Evolutionary conservation across 2,113 vertebrate species (phyloP).

Genomic region (human): GRCh38 chr2:48444001-48444500

Average conservation of each 20-base stretch:
- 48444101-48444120: neutral
- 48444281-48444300: neutral
- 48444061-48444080: neutral
- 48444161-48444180: neutral
- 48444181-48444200: neutral
- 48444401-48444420: neutral
- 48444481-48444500: neutral
- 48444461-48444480: neutral
- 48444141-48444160: neutral
- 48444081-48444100: neutral
- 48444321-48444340: neutral
- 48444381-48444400: neutral
- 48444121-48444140: neutral
- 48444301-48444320: slow-evolving; percentile 8
- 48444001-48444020: slow-evolving; percentile 13
- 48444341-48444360: neutral
- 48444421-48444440: neutral
- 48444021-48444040: neutral
- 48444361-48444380: neutral
- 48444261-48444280: neutral
- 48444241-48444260: neutral
- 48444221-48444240: neutral
- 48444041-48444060: neutral
- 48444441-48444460: neutral
- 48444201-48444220: neutral